Base-by-base conservation (phyloP, 2,113 vertebrate genomes). In the Halichoerus grypus region DNA sequence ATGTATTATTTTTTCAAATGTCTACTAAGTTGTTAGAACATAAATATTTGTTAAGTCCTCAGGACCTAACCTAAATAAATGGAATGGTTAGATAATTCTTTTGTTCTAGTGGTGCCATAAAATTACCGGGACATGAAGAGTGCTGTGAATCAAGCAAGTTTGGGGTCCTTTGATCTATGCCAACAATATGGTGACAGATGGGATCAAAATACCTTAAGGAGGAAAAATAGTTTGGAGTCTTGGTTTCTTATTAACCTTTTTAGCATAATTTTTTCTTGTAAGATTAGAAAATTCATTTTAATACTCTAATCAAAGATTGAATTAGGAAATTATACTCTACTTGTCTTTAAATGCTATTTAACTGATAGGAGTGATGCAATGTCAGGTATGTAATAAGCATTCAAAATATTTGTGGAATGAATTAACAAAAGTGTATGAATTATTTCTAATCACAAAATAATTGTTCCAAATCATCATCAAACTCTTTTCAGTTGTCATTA, bases 371-470 rank as follows among this genome's bases (percentile, higher is more conserved):
- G 15, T 65, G 61, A 84, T 39, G 14, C 33, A 91, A 65, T 67
- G 55, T 71, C 31, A 53, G 19, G 3, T 19, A 55, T 51, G 2
- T 83, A 87, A 72, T 79, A 91, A 42, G 28, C 39, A 77, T 31
- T 76, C 65, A 42, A 83, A 95, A 67, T 85, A 51, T 88, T 90
- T 91, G 36, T 72, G 36, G 53, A 88, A 77, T 76, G 46, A 96
- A n/a, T 77, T 51, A 82, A 81, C 42, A 61, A 59, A 94, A 85
- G 19, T n/a, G 3, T 85, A 57, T 51, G 46, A 91, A 95, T 93
- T 90, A 77, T 72, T 39, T 61, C 93, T 93, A 96, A 83, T 57
- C 14, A 51, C 21, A 77, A 91, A 91, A 24, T 77, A 86, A 93
- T 90, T 90, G 12, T 55, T 91, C 14, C 39, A 88, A 95, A 81